phyloP scores from a whole-genome alignment of 2,797 vertebrate genomes.

The Channallabes apus region DNA sequence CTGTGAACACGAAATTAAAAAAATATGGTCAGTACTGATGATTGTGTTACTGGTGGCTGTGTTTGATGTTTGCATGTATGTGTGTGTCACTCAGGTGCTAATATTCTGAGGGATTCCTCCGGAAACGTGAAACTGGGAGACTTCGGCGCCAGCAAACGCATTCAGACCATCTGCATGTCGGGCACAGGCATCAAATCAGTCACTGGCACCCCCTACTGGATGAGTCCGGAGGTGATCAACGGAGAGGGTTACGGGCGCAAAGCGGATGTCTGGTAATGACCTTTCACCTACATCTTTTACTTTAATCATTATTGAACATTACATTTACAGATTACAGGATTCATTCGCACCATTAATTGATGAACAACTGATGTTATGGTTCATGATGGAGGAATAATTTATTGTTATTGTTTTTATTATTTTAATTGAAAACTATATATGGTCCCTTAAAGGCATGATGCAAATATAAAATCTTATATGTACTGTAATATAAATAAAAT shows the following conservation, averaged over 20 bases:
- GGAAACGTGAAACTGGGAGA: conserved; percentile 94
- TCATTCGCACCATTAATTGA: neutral
- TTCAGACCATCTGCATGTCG: conserved; percentile 94
- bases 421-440: too few species aligned
- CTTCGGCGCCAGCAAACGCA: conserved; percentile 91
- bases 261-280: conserved; percentile 87
- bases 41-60: too few species aligned
- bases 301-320: neutral
- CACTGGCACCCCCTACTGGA: conserved; percentile 94
- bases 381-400: neutral
- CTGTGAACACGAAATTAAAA: neutral
- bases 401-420: neutral
- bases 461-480: neutral
- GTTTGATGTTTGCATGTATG: conserved; percentile 10
- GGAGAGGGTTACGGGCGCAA: conserved; percentile 91
- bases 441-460: too few species aligned
- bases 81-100: conserved; percentile 77
- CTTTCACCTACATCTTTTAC: neutral
- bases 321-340: neutral
- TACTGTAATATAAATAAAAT: neutral
- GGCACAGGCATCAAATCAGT: conserved; percentile 92
- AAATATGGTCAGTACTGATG: neutral
- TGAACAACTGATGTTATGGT: neutral
- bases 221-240: conserved; percentile 93
- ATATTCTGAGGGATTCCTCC: conserved; percentile 89